phyloP scores from a whole-genome alignment of 1,140 invertebrate species.

The Tetranychus cinnabarinus region DNA sequence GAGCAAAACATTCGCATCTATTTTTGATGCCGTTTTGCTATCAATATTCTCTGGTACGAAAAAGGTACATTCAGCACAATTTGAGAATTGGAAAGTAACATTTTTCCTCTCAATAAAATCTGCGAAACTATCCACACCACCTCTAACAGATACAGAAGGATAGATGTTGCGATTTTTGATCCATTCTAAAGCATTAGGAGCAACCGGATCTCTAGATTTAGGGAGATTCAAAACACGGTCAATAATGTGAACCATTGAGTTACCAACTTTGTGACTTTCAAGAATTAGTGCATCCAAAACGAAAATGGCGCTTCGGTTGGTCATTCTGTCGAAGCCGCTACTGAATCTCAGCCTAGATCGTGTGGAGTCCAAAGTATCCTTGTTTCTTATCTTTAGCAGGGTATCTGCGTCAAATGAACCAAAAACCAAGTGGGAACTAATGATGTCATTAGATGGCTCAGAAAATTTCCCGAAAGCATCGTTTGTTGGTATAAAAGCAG shows the following conservation, averaged over 20 bases:
- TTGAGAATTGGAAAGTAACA: constrained; percentile 47
- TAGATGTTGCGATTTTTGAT: background rate
- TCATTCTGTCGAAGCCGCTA: background rate
- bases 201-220: constrained; percentile 1
- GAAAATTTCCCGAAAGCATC: too few species aligned
- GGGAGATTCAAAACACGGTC: constrained; percentile 9
- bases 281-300: constrained; percentile 13
- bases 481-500: too few species aligned
- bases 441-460: too few species aligned
- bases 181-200: constrained; percentile 1
- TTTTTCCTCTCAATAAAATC: constrained; percentile 36
- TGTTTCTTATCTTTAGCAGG: background rate
- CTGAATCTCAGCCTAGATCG: background rate
- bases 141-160: constrained; percentile 5
- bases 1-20: constrained; percentile 46
- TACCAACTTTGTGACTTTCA: constrained; percentile 1
- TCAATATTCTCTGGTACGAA: constrained; percentile 44
- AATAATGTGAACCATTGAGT: constrained; percentile 11
- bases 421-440: background rate
- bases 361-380: background rate
- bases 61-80: constrained; percentile 49
- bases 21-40: background rate
- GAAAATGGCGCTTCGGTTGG: background rate
- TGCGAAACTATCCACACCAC: constrained; percentile 22
- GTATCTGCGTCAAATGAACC: background rate